Percentiles rank a stretch among this genome's conserved stretches.
Evolutionary conservation across 2,797 vertebrate species (phyloP).

Genomic region (Galagoides demidoff): DNA sequence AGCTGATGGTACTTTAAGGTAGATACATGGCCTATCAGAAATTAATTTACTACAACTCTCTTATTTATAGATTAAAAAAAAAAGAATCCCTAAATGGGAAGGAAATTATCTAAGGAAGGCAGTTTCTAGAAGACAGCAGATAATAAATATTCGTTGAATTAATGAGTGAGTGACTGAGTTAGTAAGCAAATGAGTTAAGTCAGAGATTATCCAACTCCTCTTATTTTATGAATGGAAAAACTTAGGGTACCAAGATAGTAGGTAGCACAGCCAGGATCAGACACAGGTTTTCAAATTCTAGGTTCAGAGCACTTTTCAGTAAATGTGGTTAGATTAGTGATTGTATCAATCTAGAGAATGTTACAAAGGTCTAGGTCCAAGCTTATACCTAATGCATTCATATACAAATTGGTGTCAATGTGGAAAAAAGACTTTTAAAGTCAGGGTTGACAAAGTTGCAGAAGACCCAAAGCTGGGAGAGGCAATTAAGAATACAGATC

Average conservation of each 20-base stretch:
- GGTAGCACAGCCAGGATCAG: background rate
- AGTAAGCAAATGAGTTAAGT: background rate
- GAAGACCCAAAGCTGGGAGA: background rate
- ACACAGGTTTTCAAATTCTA: background rate
- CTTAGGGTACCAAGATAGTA: background rate
- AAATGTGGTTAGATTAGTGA: background rate
- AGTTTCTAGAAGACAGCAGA: background rate
- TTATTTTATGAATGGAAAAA: background rate
- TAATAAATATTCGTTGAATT: conserved; percentile 10
- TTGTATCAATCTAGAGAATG: background rate
- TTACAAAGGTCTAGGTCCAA: background rate
- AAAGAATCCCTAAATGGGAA: background rate
- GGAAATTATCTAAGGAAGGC: background rate
- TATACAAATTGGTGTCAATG: background rate
- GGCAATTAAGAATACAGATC: background rate
- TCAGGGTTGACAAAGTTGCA: background rate
- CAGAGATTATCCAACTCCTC: background rate
- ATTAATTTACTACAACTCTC: background rate
- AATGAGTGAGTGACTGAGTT: background rate
- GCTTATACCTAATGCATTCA: background rate
- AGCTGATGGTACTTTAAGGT: background rate
- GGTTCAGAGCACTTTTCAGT: background rate
- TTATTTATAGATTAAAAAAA: background rate
- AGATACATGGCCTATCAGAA: background rate
- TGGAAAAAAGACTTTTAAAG: background rate